A percentile compares a stretch with the other conserved stretches of the same genome.
phyloP scores from a whole-genome alignment of 1,140 invertebrate species.

The Venustaconcha ellipsiformis region DNA sequence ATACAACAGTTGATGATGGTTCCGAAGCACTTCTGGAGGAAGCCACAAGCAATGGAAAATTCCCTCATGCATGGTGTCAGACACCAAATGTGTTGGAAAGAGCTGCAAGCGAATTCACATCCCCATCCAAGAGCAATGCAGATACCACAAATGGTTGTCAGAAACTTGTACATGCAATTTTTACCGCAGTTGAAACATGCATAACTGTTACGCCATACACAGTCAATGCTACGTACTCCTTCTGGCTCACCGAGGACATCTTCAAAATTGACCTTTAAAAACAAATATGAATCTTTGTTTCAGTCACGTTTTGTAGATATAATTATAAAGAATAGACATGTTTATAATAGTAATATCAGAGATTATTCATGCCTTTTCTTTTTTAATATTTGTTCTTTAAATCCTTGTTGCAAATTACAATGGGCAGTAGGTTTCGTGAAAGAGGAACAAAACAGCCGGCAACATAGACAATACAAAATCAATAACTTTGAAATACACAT shows the following conservation, averaged over 20 bases:
- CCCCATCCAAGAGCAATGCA: conserved; percentile 78
- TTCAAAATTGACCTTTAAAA: conserved; percentile 72
- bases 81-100: conserved; percentile 75
- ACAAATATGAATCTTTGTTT: neutral
- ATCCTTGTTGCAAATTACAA: too few species aligned
- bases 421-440: too few species aligned
- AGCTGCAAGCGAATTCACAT: conserved; percentile 79
- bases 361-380: too few species aligned
- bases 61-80: conserved; percentile 62
- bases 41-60: conserved; percentile 74
- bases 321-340: too few species aligned
- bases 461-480: too few species aligned
- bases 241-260: conserved; percentile 83
- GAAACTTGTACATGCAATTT: conserved; percentile 78
- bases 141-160: conserved; percentile 78
- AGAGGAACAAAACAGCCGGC: too few species aligned
- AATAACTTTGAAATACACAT: too few species aligned
- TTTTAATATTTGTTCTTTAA: too few species aligned
- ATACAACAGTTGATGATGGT: conserved; percentile 68
- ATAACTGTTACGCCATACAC: conserved; percentile 80
- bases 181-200: conserved; percentile 78
- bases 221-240: conserved; percentile 78
- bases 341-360: too few species aligned
- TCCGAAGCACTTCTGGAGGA: conserved; percentile 73
- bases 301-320: too few species aligned